Base-by-base conservation (phyloP, 2,888 invertebrate species). In the Heliconius cydno region DNA sequence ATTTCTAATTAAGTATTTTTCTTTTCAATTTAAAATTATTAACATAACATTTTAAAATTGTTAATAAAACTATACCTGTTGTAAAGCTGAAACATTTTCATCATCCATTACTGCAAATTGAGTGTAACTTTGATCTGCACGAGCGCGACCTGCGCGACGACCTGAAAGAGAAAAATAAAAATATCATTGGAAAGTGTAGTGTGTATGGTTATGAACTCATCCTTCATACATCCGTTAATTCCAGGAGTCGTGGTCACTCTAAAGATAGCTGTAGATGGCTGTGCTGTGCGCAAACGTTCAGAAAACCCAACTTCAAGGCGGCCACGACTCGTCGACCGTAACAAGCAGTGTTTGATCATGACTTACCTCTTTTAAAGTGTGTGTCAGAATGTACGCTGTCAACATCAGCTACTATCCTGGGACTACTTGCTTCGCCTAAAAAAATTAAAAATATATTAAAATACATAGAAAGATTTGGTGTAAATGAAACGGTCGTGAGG, bases 61-160 rank as follows among this genome's bases (percentile, higher is more conserved):
- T 19, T 12, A 63, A 63, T 10, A 63, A 28, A 65, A 7, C 28
- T 19, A 22, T 68, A 96, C 96, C 95, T 98, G 98, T 89, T 98
- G 98, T 83, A 97, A 89, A 0, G 97, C 97, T 6, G 98, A 98
- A 0, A 98, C 97, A 87, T 98, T 98, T 84, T 98, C 98, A 88
- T 98, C 98, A 88, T 98, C 98, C 90, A 98, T 98, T 81, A 98
- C 96, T 0, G 98, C 98, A 90, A 98, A 98, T 90, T 98, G 98
- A 0, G 94, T 95, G 86, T 97, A 97, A 79, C 98, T 98, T 87
- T 98, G 97, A 88, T 98, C 98, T 9, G 97, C 96, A 38, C 96
- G 94, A 60, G 95, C 91, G 83, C 95, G 92, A 72, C 90, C 90
- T 82, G 91, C 85, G 85, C 94, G 85, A 84, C 85, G 82, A 2